Percentiles rank a stretch among this genome's conserved stretches.
These are phyloP conservation scores for Thomomys bottae DNA, from an alignment of 2,113 vertebrate species.

Conservation along the genomic window DNA sequence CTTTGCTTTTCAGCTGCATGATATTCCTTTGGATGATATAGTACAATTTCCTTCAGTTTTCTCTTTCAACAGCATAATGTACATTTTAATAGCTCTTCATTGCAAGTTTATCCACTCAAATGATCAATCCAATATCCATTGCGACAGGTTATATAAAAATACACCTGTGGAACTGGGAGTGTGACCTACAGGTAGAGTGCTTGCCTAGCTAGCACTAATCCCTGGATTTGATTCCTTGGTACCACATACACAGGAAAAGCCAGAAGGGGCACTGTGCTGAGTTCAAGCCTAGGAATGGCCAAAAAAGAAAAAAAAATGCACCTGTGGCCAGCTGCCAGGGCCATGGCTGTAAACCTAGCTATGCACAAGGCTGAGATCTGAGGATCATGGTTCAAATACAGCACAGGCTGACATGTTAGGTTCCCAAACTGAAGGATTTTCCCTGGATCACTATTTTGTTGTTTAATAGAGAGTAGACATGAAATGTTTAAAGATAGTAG, in stretches of 20 bases:
- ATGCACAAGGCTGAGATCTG: no score
- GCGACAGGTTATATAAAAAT: background rate
- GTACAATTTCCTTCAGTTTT: background rate
- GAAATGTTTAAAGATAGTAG: background rate
- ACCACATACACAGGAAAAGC: no score
- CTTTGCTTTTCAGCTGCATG: background rate
- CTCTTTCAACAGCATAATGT: background rate
- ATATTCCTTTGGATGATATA: background rate
- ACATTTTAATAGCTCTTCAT: conserved; percentile 6
- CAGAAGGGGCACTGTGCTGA: no score
- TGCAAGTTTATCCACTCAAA: background rate
- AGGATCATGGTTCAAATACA: no score
- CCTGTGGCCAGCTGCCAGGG: background rate
- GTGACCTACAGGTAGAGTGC: no score
- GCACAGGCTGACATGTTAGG: background rate
- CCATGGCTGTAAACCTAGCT: no score
- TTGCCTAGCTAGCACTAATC: no score
- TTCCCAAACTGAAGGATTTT: background rate
- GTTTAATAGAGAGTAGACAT: background rate
- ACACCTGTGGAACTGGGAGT: no score
- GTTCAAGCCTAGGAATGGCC: no score
- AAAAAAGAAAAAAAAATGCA: no score
- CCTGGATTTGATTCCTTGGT: no score
- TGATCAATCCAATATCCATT: background rate
- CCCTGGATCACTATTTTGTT: background rate